Evolutionary conservation across 2,113 vertebrate genomes (phyloP).

Genomic region (Periophthalmodon schlosseri): DNA sequence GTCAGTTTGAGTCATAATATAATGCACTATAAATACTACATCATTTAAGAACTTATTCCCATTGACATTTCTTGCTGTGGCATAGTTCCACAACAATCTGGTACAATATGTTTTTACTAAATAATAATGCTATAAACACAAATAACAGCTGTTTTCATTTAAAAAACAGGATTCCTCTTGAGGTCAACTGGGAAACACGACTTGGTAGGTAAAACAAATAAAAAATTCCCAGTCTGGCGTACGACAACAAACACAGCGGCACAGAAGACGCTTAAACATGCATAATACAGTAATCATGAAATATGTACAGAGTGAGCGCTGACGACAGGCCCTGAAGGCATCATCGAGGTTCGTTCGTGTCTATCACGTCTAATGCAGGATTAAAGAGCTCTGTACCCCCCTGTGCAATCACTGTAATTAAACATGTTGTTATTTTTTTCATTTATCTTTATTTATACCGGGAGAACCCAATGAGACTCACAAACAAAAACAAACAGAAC

Average conservation of each 20-base stretch:
- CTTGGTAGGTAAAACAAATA: background rate
- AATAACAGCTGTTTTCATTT: background rate
- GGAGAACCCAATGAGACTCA: too few relatives aligned
- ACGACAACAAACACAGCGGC: background rate
- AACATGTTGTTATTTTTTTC: too few relatives aligned
- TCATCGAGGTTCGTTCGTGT: background rate
- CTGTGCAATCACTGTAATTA: background rate
- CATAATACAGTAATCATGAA: slow-evolving; percentile 1
- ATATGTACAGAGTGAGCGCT: background rate
- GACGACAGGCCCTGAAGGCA: background rate
- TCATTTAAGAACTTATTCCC: too few relatives aligned
- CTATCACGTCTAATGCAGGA: background rate
- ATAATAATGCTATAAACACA: too few relatives aligned
- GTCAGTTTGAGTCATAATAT: too few relatives aligned
- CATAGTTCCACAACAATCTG: background rate
- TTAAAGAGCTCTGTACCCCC: background rate
- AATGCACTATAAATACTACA: too few relatives aligned
- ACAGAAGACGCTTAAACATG: background rate
- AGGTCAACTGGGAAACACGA: background rate
- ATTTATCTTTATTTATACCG: too few relatives aligned
- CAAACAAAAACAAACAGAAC: too few relatives aligned
- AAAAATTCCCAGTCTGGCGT: background rate
- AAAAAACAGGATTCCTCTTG: background rate
- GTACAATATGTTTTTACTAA: background rate
- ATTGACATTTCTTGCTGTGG: too few relatives aligned